Evolutionary conservation across 2,888 invertebrate species (phyloP), one percentile per base, ranked within the genome.

Genomic region (Drosophila antonietae): DNA sequence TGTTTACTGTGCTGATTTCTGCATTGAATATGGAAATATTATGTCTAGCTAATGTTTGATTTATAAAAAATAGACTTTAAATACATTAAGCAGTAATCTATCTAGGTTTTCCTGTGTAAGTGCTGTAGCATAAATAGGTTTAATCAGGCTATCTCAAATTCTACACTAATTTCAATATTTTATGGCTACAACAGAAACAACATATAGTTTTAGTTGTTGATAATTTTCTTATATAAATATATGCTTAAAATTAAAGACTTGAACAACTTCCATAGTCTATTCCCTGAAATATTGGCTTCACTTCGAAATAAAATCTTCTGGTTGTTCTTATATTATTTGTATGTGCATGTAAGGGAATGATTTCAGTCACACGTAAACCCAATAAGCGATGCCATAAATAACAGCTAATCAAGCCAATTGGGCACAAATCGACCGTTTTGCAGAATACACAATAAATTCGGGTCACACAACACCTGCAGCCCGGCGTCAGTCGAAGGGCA

Each of bases 371-470:
- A 73, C 67, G 78, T 81, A 78, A 57, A 66, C 57, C 57, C 58
- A 57, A 56, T 82, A 75, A 83, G 75, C 68, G 58, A 53, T 72
- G 71, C 73, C 78, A 85, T 85, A 85, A 86, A 90, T 90, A 90
- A 86, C 89, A 64, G 71, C 83, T 88, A 90, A 90, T 73, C 80
- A 76, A 81, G 81, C 88, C 90, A 86, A 86, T 90, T 83, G 90
- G 74, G 79, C 69, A 83, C 71, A 80, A 89, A 80, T 88, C 67
- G 86, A 80, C 67, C 78, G 59, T 59, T 83, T 31, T 72, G 74
- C 58, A 35, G 69, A 37, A 49, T 58, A 70, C 51, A 59, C 71
- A 55, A 88, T 85, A 88, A 82, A 88, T 83, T 86, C 75, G 64
- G 59, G 67, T 62, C 90, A 75, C 82, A 74, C 35, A 72, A 89